Base-by-base conservation (phyloP, 2,797 vertebrate species). In the Anguilla marmorata region DNA sequence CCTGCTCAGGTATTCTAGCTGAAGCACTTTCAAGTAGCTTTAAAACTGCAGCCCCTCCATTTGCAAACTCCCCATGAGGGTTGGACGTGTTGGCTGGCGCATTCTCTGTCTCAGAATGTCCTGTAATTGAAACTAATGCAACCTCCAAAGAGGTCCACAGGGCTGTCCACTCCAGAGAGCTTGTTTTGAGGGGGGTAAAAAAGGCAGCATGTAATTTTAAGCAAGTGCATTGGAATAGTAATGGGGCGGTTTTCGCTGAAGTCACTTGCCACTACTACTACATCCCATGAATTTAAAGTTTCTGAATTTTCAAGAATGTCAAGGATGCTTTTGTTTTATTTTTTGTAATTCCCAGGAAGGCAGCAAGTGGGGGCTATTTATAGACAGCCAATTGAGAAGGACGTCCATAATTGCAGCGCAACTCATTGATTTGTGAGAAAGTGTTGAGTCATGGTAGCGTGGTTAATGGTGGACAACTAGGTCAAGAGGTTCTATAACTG, bases 1-100 rank as follows among this genome's bases (percentile, higher is more conserved):
- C 74, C 82, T 88, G 88, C 82, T 86, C 76, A 90, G 80, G 8
- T 86, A 86, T 91, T 91, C 84, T 88, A 80, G 30, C 89, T 88
- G 69, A 89, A 92, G 89, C 87, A 88, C 88, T 90, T 90, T 91
- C 83, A 87, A 90, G 90, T 88, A 91, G 90, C 85, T 69, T 45
- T 63, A 86, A 86, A 60, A 45, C 85, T 63, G 33, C 56, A 86
- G 85, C 56, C 33, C 58, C 85, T 86, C 89, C 85, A 91, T 91
- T 85, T 66, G n/a, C 52, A 85, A 63, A 52, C 85, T 86, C 85
- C 63, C 85, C 63, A 74, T 48, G 85, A 86, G 63, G 85, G 60
- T 85, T 45, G 63, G 63, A 86, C 85, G 37, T n/a, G 60, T 50
- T 72, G 60, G 63, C 85, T 74, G 33, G 30, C 48, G 27, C 74